These are phyloP conservation scores for Sternotherus odoratus DNA, from an alignment of 2,797 vertebrate genomes.

Conservation along the genomic window DNA sequence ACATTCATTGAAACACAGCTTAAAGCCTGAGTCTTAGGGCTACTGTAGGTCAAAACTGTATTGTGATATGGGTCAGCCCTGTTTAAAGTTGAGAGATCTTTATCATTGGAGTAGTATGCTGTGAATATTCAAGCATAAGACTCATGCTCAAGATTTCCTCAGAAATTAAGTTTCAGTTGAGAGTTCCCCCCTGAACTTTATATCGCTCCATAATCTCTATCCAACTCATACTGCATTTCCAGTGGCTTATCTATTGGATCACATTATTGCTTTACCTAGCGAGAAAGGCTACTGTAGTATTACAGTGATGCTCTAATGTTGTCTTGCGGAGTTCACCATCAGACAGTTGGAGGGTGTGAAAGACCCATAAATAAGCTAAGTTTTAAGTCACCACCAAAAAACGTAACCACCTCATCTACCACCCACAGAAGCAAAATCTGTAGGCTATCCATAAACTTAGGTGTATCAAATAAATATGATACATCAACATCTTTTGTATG, in stretches of 20 bases:
- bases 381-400: not conserved
- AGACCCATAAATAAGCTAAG: not conserved
- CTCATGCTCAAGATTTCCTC: not conserved
- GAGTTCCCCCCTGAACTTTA: not conserved
- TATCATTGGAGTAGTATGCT: not conserved
- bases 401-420: not conserved
- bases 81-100: not conserved
- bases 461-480: not conserved
- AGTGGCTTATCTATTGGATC: not conserved
- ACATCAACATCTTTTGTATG: not conserved
- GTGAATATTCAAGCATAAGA: not conserved
- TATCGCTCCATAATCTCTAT: not conserved
- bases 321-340: not conserved
- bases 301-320: not conserved
- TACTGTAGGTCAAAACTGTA: not conserved
- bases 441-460: not conserved
- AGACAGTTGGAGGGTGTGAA: not conserved
- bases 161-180: not conserved
- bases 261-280: rapidly evolving
- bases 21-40: not conserved
- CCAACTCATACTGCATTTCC: not conserved
- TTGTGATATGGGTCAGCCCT: not conserved
- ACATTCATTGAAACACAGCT: not conserved
- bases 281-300: not conserved
- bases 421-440: not conserved